Conservation (phyloP, 2,888 invertebrate species). For the Campopleginae sp. region DNA sequence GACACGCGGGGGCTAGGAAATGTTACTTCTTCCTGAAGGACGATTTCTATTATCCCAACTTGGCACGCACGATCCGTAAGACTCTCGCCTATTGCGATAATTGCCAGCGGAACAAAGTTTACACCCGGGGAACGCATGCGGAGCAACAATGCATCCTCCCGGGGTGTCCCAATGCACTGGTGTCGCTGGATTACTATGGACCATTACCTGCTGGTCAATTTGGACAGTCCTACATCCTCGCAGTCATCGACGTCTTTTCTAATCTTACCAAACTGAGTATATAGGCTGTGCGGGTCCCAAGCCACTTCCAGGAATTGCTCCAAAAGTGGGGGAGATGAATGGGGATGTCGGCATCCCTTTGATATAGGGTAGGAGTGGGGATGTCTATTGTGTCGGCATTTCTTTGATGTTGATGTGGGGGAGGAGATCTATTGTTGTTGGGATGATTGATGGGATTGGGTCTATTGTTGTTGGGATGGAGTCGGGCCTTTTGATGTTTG, state of each 20-base stretch:
- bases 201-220: neutral
- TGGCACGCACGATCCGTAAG: neutral
- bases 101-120: conserved; percentile 13
- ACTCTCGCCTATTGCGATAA: neutral
- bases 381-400: too few species aligned
- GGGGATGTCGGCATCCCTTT: too few species aligned
- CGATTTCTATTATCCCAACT: too few species aligned
- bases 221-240: neutral
- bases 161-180: neutral
- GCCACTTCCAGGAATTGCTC: too few species aligned
- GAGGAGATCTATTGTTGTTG: too few species aligned
- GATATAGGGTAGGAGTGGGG: too few species aligned
- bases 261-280: conserved; percentile 3
- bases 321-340: too few species aligned
- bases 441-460: too few species aligned
- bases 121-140: neutral
- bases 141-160: neutral
- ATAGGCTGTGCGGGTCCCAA: too few species aligned
- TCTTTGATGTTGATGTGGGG: too few species aligned
- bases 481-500: too few species aligned
- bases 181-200: neutral
- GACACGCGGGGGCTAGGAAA: neutral
- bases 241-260: neutral
- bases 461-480: too few species aligned
- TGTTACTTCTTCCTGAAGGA: neutral